Percentiles rank a stretch among this genome's conserved stretches.
Conservation (phyloP, 2,888 invertebrate genomes). For the Tenthredo notha region DNA sequence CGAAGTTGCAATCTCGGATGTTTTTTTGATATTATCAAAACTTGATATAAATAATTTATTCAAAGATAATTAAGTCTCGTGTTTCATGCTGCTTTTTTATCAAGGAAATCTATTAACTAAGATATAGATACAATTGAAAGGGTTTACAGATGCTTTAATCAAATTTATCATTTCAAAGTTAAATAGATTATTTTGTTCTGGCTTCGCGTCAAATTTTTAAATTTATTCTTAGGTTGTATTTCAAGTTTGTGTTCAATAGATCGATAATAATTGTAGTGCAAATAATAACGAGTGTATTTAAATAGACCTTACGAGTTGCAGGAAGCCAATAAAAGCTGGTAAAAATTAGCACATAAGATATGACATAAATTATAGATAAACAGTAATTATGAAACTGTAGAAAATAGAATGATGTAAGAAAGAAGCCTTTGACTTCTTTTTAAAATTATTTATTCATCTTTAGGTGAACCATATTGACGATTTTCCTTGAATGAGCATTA, state of each 20-base stretch:
- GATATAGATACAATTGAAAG: background rate
- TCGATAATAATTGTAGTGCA: background rate
- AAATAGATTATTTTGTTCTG: background rate
- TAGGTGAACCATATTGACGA: background rate
- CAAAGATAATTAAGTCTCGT: background rate
- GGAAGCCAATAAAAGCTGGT: background rate
- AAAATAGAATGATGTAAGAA: background rate
- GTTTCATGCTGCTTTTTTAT: background rate
- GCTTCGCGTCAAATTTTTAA: background rate
- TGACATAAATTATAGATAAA: background rate
- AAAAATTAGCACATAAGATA: background rate
- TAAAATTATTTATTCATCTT: background rate
- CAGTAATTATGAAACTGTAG: background rate
- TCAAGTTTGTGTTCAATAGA: background rate
- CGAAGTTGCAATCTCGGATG: slow-evolving; percentile 13
- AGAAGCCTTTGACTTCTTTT: background rate
- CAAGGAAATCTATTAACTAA: background rate
- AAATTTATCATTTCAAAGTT: background rate
- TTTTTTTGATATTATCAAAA: background rate
- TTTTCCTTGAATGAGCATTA: slow-evolving; percentile 9
- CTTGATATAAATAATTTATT: background rate
- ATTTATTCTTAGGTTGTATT: background rate
- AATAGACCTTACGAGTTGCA: background rate
- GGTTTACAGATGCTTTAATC: background rate
- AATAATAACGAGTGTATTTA: background rate